Evolutionary conservation across 2,888 invertebrate genomes (phyloP), one percentile per base, ranked within the genome.

Genomic region (Epicampocera succincta): DNA sequence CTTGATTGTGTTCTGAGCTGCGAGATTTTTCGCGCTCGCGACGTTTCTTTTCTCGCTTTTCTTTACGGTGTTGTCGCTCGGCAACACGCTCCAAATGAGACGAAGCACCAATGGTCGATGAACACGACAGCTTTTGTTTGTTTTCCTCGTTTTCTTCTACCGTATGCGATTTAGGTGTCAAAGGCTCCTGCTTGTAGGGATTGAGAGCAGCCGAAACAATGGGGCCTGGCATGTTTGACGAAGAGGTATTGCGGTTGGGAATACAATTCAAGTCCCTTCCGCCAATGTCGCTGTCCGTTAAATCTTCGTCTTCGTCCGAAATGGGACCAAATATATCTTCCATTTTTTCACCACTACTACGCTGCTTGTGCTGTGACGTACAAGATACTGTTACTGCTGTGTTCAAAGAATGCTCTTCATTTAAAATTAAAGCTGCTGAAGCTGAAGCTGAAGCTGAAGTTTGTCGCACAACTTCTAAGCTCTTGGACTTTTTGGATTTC

Each of bases 311-410:
- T 85, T 96, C 95, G 87, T 96, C 97, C 0, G 97, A 96, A 80
- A 96, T 92, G 12, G 96, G 95, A 0, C 96, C 97, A 90, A 97
- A 97, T 81, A 97, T 96, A 85, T 96, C 96, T 89, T 96, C 96
- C 95, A 96, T 95, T 90, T 96, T 95, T 29, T 94, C 96, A n/a
- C 82, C 84, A 83, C 96, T 96, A 85, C 95, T 95, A 81, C 95
- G 69, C 13, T 68, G 78, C 50, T 82, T 77, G 19, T 78, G 65
- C 29, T 78, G 80, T 11, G 60, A 25, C 42, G 63, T 60, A 13
- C 56, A 25, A 2, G 73, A 46, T 42, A 50, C 75, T 11, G 76
- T 50, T 42, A 50, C 75, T 11, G 76, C 50, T 2, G 85, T 75
- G 1, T 73, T 81, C 15, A 25, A 19, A 4, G 69, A 11, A 12